Evolutionary conservation across 2,888 invertebrate genomes (phyloP).

Genomic region (Periphyllus acericola): DNA sequence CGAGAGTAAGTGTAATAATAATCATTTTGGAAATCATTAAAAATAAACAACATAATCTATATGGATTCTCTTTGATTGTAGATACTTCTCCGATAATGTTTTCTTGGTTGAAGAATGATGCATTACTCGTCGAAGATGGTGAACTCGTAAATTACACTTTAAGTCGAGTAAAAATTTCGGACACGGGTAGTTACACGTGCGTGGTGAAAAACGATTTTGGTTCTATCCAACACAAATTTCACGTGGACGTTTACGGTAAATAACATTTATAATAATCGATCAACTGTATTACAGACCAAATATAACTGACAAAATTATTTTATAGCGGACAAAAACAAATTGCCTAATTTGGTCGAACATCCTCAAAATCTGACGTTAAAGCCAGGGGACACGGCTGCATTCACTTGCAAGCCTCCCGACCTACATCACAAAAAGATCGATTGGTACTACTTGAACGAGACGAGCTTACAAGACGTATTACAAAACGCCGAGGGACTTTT

Average conservation of each 20-base stretch:
- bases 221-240: constrained; percentile 65
- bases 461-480: background rate
- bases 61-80: background rate
- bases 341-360: constrained; percentile 65
- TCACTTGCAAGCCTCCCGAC: constrained; percentile 64
- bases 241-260: constrained; percentile 65
- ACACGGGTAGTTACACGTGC: constrained; percentile 71
- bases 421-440: constrained; percentile 72
- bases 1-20: constrained; percentile 3
- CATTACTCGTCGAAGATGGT: background rate
- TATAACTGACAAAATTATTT: background rate
- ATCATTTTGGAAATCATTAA: background rate
- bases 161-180: constrained; percentile 63
- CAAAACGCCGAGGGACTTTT: constrained; percentile 5
- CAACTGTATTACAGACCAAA: background rate
- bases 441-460: constrained; percentile 72
- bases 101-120: constrained; percentile 45
- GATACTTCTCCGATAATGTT: constrained; percentile 24
- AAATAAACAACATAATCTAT: background rate
- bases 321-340: constrained; percentile 63
- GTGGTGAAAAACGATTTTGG: constrained; percentile 69
- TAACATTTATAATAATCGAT: too few relatives aligned
- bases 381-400: constrained; percentile 64
- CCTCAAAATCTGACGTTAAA: constrained; percentile 65
- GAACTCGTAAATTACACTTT: constrained; percentile 30